Base-by-base conservation (phyloP, 2,888 invertebrate species). In the Trachelus iudaicus region DNA sequence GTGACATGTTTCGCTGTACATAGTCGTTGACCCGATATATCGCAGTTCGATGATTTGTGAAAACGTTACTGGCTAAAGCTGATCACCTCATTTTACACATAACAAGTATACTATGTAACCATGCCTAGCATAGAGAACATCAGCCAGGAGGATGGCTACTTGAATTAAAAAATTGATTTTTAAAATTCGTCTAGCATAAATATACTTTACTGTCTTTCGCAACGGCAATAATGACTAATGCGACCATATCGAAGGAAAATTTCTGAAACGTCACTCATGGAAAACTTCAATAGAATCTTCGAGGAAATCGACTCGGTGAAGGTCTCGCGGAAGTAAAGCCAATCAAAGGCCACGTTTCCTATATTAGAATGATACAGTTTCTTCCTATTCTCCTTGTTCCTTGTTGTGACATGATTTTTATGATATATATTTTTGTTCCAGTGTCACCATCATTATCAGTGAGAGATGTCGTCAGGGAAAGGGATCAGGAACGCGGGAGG, bases 361-460 rank as follows among this genome's bases (percentile, higher is more conserved):
- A 56, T 56, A 56, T 23, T 23, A 56, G 56, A 56, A 23, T 2
- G 6, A 56, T 56, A 56, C 23, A 56, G 23, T 56, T 23, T 56
- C 23, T 56, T 9, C 23, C 56, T 56, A 56, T 56, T 56, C 6
- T 56, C 56, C 56, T 56, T 56, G 56, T 11, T 56, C 23, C 56
- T 56, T 2, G 30, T 13, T 34, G 34, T 30, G 71, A 71, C 6
- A n/a, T 69, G 34, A 31, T 37, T 34, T 69, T 74, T 74, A 11
- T 23, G 6, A 30, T 23, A 13, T 77, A n/a, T 77, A 73, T 77
- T 76, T 78, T 11, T 79, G 75, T 89, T 86, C 1, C 87, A 90
- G 90, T 90, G 73, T 89, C 90, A 75, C 89, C 90, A 77, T 85
- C 89, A 11, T 80, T 90, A 78, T 88, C 90, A 15, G 79, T 89